Base-by-base conservation (phyloP, 92 coral and sea anemone species). In the Actinernus sp. region DNA sequence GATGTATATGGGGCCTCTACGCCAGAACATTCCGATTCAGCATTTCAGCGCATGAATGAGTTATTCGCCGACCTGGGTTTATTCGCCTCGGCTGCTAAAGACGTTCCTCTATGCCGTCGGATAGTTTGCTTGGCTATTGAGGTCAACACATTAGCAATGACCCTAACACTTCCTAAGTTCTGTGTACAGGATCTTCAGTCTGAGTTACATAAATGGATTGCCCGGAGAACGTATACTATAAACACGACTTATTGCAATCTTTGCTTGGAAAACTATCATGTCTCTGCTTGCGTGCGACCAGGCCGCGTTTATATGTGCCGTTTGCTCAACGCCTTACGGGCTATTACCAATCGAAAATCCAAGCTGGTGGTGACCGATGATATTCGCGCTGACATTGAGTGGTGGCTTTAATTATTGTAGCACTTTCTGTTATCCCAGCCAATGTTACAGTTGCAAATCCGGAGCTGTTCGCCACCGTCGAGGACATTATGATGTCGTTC, bases 221-320 rank as follows among this genome's bases (percentile, higher is more conserved):
- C 9, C 20, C 10, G 49, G 31, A 55, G 58, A 0, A 46, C 74
- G 29, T 78, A 46, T 53, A 55, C 70, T 20, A 68, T n/a, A n/a
- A n/a, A n/a, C n/a, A 68, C 26, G 70, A 55, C n/a, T 39, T 58
- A 7, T 43, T 78, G 19, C 85, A 78, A 55, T 55, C 48, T 23
- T 45, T 67, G 44, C 47, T 78, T 4, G 85, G 85, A 4, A 78
- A 78, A 50, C 60, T 68, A 29, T 38, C 64, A n/a, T n/a, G n/a
- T n/a, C n/a, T n/a, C n/a, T n/a, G n/a, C n/a, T n/a, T n/a, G 83
- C 48, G 68, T 76, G 13, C 68, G 83, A 13, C 84, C 84, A 12
- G 62, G 84, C 29, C 55, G 74, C 31, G 65, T 58, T 20, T 75
- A 44, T 56, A 74, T 61, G 48, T 74, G 73, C 40, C 82, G 73